Conservation (phyloP, 2,888 invertebrate genomes). For the Anodontia alba region DNA sequence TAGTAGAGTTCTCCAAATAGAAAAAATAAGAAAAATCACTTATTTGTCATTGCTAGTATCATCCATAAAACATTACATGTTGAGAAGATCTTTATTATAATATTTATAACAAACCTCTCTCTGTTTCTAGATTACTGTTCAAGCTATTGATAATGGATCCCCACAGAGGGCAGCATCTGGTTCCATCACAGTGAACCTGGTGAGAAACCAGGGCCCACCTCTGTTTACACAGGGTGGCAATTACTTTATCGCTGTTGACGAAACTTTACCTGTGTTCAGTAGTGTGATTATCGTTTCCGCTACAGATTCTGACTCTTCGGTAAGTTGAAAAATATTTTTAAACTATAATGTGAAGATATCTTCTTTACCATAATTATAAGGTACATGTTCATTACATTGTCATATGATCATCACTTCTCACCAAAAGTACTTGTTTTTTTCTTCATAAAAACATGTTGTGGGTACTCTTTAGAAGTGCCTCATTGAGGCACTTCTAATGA, state of each 20-base stretch:
- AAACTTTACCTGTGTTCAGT: constrained; percentile 47
- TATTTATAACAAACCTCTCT: too few species aligned
- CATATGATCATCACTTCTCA: neutral
- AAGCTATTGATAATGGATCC: constrained; percentile 72
- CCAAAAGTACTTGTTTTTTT: constrained; percentile 1
- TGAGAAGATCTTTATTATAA: too few species aligned
- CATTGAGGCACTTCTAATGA: too few species aligned
- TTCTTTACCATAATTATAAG: too few species aligned
- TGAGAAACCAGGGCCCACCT: constrained; percentile 66
- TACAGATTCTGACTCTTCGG: constrained; percentile 66
- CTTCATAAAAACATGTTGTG: too few species aligned
- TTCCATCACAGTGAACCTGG: constrained; percentile 62
- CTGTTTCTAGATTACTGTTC: constrained; percentile 62
- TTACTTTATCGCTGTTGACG: constrained; percentile 59
- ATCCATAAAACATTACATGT: too few species aligned
- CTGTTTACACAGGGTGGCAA: constrained; percentile 51
- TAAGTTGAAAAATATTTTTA: too few species aligned
- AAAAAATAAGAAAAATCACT: too few species aligned
- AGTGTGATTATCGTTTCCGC: constrained; percentile 67
- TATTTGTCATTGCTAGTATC: too few species aligned
- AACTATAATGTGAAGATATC: too few species aligned
- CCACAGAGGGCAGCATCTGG: constrained; percentile 62
- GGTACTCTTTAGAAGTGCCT: too few species aligned
- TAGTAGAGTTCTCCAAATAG: too few species aligned
- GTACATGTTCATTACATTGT: neutral